Evolutionary conservation across 1,140 invertebrate genomes (phyloP), one percentile per base, ranked within the genome.

Genomic region (Ditylenchus dipsaci): DNA sequence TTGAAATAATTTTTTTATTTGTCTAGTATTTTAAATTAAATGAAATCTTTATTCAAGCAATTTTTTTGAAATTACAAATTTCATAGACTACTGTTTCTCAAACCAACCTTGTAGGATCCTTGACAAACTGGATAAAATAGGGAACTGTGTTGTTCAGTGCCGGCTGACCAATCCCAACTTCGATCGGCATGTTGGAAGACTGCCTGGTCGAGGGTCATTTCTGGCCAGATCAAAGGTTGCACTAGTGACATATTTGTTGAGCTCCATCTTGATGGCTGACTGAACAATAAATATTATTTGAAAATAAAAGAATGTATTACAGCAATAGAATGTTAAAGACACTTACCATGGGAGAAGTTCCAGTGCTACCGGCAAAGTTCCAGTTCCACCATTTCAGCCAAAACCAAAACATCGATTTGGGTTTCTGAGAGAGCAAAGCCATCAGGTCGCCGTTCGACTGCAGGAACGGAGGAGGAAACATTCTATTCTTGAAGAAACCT

Each of bases 131-230:
- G n/a, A 79, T 45, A 49, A 66, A 71, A 71, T 78, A 78, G 7
- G 71, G 66, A 13, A 67, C 74, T 33, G 78, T 78, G n/a, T 76
- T 63, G 42, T 78, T 76, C 21, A 78, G 76, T 19, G 63, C 23
- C 15, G 76, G 75, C 42, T 75, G 61, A 13, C 57, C 30, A 1
- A 78, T 43, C 3, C 60, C 61, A 1, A 78, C 47, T 68, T 68
- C 67, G 8, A 63, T 45, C 15, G 67, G 76, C 49, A 66, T 33
- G 43, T 60, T 59, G 19, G 45, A 67, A 27, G 19, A 30, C 47
- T 45, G 42, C 29, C 63, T 0, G 58, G 53, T 7, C 49, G n/a
- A 3, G 49, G 49, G 15, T 53, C 49, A 26, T 26, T 53, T 53
- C 49, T 53, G 33, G 60, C 27, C 13, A 58, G 56, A 27, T 76